Conservation (phyloP, 2,888 invertebrate species). For the Sinotaia quadrata region DNA sequence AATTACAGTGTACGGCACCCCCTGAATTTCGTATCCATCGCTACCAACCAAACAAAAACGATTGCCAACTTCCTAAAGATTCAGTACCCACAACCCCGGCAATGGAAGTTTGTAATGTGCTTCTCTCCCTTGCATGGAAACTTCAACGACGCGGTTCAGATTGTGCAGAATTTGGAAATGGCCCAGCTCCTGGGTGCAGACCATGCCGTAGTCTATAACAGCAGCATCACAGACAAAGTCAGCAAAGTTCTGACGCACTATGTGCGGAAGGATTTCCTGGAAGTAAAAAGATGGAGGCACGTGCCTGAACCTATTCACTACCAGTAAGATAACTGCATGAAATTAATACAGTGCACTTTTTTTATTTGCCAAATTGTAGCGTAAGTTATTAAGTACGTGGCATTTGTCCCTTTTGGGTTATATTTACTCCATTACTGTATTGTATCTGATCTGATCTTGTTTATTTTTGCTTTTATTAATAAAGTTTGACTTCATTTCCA, state of each 20-base stretch:
- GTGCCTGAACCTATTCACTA: conserved; percentile 18
- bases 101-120: conserved; percentile 14
- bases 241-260: conserved; percentile 5
- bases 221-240: not conserved
- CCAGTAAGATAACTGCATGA: no score
- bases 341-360: no score
- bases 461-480: no score
- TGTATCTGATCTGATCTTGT: no score
- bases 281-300: conserved; percentile 5
- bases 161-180: conserved; percentile 17
- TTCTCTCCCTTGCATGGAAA: conserved; percentile 14
- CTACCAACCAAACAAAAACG: no score
- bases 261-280: conserved; percentile 13
- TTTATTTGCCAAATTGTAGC: no score
- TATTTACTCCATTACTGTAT: no score
- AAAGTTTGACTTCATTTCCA: no score
- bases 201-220: conserved; percentile 20
- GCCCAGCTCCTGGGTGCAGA: conserved; percentile 15
- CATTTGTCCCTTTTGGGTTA: no score
- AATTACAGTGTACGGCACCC: no score
- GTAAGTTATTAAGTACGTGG: no score
- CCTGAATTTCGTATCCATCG: no score
- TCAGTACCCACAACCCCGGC: conserved; percentile 5
- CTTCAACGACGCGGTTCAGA: conserved; percentile 2
- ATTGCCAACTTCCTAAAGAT: not conserved